Base-by-base conservation (phyloP, 1,140 invertebrate species). In the Papilio helenus region DNA sequence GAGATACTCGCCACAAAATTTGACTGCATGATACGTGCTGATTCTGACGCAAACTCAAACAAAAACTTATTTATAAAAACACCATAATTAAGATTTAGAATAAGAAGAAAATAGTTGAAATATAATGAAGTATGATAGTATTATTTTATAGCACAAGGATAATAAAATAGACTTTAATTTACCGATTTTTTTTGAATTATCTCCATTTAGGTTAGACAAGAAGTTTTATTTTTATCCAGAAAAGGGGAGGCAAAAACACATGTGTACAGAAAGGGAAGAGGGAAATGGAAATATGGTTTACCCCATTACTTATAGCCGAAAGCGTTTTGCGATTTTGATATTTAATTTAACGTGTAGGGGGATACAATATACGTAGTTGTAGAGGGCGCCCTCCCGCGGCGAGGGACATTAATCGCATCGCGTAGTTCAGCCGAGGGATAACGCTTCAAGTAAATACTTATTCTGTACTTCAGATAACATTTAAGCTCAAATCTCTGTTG, bases 391-490 rank as follows among this genome's bases (percentile, higher is more conserved):
- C 61, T 68, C 61, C 61, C 58, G 58, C 58, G 12, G 61, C 26
- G 61, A 16, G 61, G 26, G 61, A 68, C 61, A 68, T 68, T 68
- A 68, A 68, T 68, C 61, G 58, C 58, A 61, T 61, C 58, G 61
- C 61, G 61, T 0, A 68, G 10, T 68, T 68, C 61, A 68, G 10
- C 61, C 61, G 61, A 68, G 61, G 26, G 26, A 20, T 23, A 61
- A 23, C 58, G 26, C 61, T 68, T 29, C 23, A 34, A 68, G 61
- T 68, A 68, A 68, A 68, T 68, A 68, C 61, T 68, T 68, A 68
- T 68, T 68, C 26, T 68, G 26, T 68, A 34, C 26, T 29, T 29
- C 61, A 23, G 58, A 9, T 68, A 14, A 29, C 23, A 68, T 26
- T 29, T 68, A 68, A 68, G 26, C 26, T 0, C 12, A 68, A 68